Conservation (phyloP, 2,888 invertebrate genomes). For the Lapara coniferarum region DNA sequence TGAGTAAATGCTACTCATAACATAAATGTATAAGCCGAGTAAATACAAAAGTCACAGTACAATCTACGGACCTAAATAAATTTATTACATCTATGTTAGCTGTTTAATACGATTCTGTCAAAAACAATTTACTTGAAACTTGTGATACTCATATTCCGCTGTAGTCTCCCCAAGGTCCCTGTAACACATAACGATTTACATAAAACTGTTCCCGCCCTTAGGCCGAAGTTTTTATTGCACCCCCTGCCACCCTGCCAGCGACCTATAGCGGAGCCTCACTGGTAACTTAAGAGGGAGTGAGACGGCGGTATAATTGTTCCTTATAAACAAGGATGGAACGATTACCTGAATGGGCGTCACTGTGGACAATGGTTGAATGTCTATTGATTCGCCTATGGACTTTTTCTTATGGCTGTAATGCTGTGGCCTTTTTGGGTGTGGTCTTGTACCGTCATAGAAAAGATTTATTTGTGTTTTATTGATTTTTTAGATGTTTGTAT, state of each 20-base stretch:
- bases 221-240: constrained; percentile 71
- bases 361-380: constrained; percentile 3
- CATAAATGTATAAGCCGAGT: too few species aligned
- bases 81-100: too few species aligned
- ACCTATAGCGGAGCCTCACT: constrained; percentile 59
- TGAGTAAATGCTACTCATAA: too few species aligned
- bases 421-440: not conserved
- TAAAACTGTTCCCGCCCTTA: constrained; percentile 55
- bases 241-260: constrained; percentile 51
- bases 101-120: too few species aligned
- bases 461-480: not conserved
- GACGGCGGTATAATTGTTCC: constrained; percentile 55
- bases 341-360: constrained; percentile 20
- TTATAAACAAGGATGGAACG: constrained; percentile 30
- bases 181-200: constrained; percentile 40
- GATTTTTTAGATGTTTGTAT: too few species aligned
- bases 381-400: constrained; percentile 21
- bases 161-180: constrained; percentile 29
- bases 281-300: constrained; percentile 57
- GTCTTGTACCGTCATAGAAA: not conserved
- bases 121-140: too few species aligned
- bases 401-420: not conserved
- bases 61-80: too few species aligned
- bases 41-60: too few species aligned
- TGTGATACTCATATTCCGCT: too few species aligned